Evolutionary conservation across 2,888 invertebrate genomes (phyloP).

Genomic region (Elegia similella): DNA sequence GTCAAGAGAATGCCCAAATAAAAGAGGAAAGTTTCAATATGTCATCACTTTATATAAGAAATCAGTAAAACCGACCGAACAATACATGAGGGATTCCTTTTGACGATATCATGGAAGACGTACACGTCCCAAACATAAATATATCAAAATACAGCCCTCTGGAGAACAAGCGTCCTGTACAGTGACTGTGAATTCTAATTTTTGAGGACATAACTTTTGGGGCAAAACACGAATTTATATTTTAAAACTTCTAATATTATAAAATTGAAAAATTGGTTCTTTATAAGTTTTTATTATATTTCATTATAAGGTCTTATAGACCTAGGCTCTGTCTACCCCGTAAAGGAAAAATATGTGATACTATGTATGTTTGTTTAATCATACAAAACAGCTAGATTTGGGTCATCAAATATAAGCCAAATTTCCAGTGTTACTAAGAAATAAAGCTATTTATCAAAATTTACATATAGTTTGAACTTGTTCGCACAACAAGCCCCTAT

Average conservation of each 20-base stretch:
- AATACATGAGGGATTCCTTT: not conserved
- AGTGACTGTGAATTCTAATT: not conserved
- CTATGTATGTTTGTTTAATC: no score
- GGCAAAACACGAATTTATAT: not conserved
- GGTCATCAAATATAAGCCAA: no score
- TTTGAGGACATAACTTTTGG: not conserved
- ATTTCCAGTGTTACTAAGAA: no score
- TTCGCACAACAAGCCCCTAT: not conserved
- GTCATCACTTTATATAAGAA: slow-evolving; percentile 2
- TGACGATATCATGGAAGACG: not conserved
- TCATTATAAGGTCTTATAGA: no score
- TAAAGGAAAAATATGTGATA: no score
- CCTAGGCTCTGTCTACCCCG: no score
- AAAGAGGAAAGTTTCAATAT: slow-evolving; percentile 5
- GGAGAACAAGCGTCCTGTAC: not conserved
- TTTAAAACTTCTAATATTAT: not conserved
- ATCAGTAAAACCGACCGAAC: slow-evolving; percentile 2
- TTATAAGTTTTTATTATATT: not conserved
- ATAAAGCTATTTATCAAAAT: not conserved
- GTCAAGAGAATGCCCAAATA: slow-evolving; percentile 2
- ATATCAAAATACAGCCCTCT: slow-evolving; percentile 6
- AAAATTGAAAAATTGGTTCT: not conserved
- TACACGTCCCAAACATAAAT: slow-evolving; percentile 11
- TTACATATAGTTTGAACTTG: not conserved
- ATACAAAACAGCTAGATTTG: no score